Evolutionary conservation across 2,888 invertebrate genomes (phyloP).

Genomic region (Malthinus flaveolus): DNA sequence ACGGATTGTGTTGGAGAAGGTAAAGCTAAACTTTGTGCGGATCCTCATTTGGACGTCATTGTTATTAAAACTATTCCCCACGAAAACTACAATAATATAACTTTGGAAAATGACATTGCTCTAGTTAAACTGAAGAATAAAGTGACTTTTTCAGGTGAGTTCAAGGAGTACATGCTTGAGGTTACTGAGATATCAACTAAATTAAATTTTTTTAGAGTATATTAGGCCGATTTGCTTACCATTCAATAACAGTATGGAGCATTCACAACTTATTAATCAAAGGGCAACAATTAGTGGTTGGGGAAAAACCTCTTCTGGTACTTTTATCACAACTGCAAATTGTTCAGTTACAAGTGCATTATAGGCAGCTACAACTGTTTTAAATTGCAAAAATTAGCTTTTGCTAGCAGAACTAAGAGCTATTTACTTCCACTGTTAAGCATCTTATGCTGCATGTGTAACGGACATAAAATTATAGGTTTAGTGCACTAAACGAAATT

Average conservation of each 20-base stretch:
- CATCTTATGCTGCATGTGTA: no score
- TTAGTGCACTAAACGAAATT: background rate
- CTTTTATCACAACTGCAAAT: constrained; percentile 33
- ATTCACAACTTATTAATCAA: constrained; percentile 30
- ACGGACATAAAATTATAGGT: no score
- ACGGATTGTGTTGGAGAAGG: constrained; percentile 52
- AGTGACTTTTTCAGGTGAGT: constrained; percentile 40
- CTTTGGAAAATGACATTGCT: constrained; percentile 52
- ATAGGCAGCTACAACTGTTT: background rate
- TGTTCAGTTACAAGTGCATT: no score
- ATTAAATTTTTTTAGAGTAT: constrained; percentile 39
- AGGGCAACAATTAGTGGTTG: constrained; percentile 71
- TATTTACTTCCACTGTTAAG: no score
- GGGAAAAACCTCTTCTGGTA: constrained; percentile 68
- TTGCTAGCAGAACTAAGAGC: no score
- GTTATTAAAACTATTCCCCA: constrained; percentile 45
- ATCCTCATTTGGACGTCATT: constrained; percentile 42
- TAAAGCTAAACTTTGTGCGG: constrained; percentile 40
- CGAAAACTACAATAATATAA: constrained; percentile 40
- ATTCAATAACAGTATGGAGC: constrained; percentile 17
- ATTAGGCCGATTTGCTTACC: constrained; percentile 48
- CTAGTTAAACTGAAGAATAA: constrained; percentile 44
- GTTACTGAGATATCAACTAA: no score
- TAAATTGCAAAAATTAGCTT: no score
- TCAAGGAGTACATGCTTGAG: no score